Conservation (phyloP, 2,888 invertebrate species). For the Morinoia aosen region DNA sequence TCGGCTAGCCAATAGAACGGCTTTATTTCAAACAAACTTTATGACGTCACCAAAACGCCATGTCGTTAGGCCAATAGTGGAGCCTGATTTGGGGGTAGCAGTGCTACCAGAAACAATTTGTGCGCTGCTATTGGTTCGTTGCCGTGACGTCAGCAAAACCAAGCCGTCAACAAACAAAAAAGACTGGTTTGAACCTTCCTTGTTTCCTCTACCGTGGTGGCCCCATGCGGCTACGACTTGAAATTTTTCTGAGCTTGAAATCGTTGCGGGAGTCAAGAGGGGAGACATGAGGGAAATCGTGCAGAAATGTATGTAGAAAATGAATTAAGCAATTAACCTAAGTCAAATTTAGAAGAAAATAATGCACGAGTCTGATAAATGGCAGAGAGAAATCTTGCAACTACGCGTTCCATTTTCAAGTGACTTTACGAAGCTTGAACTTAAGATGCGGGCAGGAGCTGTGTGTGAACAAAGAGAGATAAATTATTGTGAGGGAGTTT, state of each 20-base stretch:
- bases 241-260: background rate
- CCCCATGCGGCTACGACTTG: background rate
- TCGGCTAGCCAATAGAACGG: no score
- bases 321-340: background rate
- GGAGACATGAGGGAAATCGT: background rate
- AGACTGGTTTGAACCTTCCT: no score
- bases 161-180: no score
- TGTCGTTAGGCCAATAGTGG: no score
- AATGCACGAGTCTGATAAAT: background rate
- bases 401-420: background rate
- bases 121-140: no score
- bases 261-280: background rate
- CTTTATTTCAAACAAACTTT: no score
- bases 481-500: background rate
- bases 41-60: no score
- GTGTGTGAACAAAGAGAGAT: background rate
- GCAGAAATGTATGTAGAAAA: background rate
- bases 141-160: no score
- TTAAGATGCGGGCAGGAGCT: background rate
- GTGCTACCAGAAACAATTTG: no score
- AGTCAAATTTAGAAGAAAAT: background rate
- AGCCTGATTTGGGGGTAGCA: no score
- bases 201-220: no score
- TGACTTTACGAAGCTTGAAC: no score
- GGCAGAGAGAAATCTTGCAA: background rate